Evolutionary conservation across 2,797 vertebrate species (phyloP).

Genomic region (Carduelis carduelis): DNA sequence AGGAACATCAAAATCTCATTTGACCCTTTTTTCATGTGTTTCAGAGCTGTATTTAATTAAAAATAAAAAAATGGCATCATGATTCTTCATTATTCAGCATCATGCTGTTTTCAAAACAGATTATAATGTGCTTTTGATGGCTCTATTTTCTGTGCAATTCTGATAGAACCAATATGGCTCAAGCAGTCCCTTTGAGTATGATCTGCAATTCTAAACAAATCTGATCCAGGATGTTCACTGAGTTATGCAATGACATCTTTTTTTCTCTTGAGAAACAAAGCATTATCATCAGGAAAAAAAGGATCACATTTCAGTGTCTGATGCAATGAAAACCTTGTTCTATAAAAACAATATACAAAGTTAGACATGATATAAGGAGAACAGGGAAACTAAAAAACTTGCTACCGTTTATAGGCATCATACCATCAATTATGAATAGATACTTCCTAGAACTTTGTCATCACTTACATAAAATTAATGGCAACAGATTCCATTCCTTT

Average conservation of each 20-base stretch:
- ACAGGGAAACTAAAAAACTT: not conserved
- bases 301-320: not conserved
- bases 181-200: constrained; percentile 5
- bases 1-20: not conserved
- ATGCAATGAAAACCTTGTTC: not conserved
- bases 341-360: not conserved
- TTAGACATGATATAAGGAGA: not conserved
- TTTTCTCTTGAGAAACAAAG: constrained; percentile 12
- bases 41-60: not conserved
- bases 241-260: constrained; percentile 13
- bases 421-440: not conserved
- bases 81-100: not conserved
- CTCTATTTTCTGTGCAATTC: not conserved
- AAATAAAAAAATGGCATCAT: not conserved
- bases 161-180: constrained; percentile 1
- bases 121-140: not conserved
- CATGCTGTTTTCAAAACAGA: not conserved
- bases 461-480: not conserved
- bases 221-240: constrained; percentile 18
- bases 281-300: not conserved
- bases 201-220: constrained; percentile 56
- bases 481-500: not conserved
- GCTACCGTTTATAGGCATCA: not conserved
- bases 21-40: not conserved
- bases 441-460: not conserved